Evolutionary conservation across 2,797 vertebrate genomes (phyloP), one percentile per base, ranked within the genome.

Genomic region (Artibeus jamaicensis): DNA sequence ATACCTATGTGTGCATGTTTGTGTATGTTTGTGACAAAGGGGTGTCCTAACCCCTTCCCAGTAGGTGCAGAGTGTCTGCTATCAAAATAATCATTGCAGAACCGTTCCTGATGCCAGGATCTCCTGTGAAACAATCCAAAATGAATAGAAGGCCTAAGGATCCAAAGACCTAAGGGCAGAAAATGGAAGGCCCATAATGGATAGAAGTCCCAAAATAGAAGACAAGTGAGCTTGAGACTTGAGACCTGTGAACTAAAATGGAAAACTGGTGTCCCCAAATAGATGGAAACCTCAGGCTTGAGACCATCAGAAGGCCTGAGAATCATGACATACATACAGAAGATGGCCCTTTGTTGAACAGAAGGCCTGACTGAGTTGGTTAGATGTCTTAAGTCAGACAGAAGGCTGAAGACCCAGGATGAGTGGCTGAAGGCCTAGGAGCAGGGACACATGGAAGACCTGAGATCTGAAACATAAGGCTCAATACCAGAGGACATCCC

Each of bases 1-100:
- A 44, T 18, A 24, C 6, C 32, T 21, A 22, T 81, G 12, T 46
- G 19, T 82, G 29, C 19, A 10, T 86, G 22, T 95, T 3, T 83
- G 10, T 93, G 19, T 91, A 11, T 87, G 34, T 55, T 29, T 96
- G 89, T 93, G 73, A 32, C 48, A 89, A 26, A 94, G 88, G 83
- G 57, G 71, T 14, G 84, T 94, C 59, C 29, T 95, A 86, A 78
- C 59, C 89, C 86, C 71, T 95, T 93, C 18, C 50, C 4, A 89
- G 19, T 93, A 96, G 96, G 85, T 94, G 18, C 89, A 65, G 96
- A 93, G 44, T 70, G 22, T 67, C 76, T 37, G 26, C 93, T 94
- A 65, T 91, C 93, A 94, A 91, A 94, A 92, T 37, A 77, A 91
- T 42, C 29, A 73, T 29, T 74, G 76, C 67, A 82, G 70, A 97